These are phyloP conservation scores for Kryptolebias marmoratus DNA, from an alignment of 2,113 vertebrate species.

Conservation along the genomic window DNA sequence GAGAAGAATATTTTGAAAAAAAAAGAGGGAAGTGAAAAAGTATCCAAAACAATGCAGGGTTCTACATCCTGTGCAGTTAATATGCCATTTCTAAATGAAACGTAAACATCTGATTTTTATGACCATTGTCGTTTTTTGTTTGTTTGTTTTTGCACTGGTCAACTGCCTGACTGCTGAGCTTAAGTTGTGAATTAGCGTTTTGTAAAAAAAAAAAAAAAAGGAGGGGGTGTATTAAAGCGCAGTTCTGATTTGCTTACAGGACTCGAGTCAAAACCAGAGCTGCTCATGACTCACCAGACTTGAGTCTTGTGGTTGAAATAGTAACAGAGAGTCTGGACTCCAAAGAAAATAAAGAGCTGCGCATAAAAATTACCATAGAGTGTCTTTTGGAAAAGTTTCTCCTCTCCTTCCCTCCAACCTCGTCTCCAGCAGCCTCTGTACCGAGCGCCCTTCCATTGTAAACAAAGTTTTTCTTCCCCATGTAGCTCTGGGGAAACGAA, in stretches of 20 bases:
- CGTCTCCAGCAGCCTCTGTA: conserved; percentile 56
- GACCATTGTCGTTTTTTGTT: conserved; percentile 39
- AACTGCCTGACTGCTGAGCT: conserved; percentile 46
- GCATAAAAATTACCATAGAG: conserved; percentile 68
- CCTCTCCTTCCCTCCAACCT: conserved; percentile 40
- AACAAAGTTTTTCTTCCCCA: conserved; percentile 67
- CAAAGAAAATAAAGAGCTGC: conserved; percentile 74
- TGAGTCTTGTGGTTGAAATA: conserved; percentile 57
- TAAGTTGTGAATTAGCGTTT: conserved; percentile 43
- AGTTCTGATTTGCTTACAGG: conserved; percentile 44
- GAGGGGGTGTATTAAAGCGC: conserved; percentile 31
- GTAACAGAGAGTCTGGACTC: conserved; percentile 61
- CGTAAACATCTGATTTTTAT: conserved; percentile 63
- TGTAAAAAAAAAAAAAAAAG: conserved; percentile 13
- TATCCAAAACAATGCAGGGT: conserved; percentile 43
- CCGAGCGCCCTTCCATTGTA: conserved; percentile 59
- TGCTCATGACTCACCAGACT: conserved; percentile 49
- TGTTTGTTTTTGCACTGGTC: conserved; percentile 21
- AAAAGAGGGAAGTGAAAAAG: conserved; percentile 52
- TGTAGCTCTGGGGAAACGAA: conserved; percentile 61
- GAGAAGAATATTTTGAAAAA: conserved; percentile 34
- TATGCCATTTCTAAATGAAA: conserved; percentile 29
- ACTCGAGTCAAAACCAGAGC: conserved; percentile 56
- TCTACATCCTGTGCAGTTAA: conserved; percentile 43
- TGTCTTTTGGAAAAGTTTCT: conserved; percentile 67